phyloP scores from a whole-genome alignment of 2,797 vertebrate species.

The Thripadectes ignobilis region DNA sequence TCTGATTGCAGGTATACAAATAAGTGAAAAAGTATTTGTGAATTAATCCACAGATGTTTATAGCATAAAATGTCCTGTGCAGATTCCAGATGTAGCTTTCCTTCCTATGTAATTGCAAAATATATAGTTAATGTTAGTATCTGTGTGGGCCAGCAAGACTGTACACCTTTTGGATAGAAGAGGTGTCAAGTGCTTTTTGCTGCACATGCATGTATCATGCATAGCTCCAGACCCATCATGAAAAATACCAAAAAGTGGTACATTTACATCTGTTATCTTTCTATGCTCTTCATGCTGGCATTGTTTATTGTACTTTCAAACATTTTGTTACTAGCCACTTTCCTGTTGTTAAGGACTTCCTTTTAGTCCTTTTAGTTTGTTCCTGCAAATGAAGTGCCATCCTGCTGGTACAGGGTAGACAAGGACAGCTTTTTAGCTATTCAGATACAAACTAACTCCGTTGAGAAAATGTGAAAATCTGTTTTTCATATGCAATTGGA shows the following conservation, averaged over 20 bases:
- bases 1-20: neutral
- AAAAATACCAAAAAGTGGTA: neutral
- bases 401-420: neutral
- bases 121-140: neutral
- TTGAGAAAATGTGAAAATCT: conserved; percentile 20
- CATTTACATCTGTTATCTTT: neutral
- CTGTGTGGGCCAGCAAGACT: neutral
- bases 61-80: neutral
- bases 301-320: neutral
- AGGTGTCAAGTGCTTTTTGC: neutral
- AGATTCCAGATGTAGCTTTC: neutral
- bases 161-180: neutral
- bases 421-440: conserved; percentile 12
- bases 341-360: neutral
- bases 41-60: neutral
- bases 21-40: neutral
- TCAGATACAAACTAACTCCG: neutral
- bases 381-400: neutral
- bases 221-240: neutral
- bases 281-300: accelerated
- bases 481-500: conserved; percentile 31
- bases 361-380: neutral
- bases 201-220: neutral
- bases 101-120: neutral
- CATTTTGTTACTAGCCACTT: neutral